A percentile compares a stretch with the other conserved stretches of the same genome.
phyloP scores from a whole-genome alignment of 1,140 invertebrate species.

The Batillaria attramentaria region DNA sequence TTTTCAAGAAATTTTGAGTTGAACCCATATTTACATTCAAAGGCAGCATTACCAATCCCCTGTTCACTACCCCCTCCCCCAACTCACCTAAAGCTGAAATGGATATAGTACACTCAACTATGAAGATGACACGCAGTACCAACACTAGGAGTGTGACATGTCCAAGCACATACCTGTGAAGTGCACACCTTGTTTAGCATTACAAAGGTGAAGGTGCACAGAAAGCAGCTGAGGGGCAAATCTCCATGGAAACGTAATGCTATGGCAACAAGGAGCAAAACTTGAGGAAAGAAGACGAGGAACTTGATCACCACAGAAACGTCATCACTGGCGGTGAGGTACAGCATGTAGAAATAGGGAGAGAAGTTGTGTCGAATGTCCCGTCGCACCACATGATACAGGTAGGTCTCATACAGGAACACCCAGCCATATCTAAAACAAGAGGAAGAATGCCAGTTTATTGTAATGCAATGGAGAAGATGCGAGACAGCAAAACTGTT shows the following conservation, averaged over 20 bases:
- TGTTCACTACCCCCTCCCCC: not conserved
- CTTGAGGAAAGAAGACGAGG: slow-evolving; percentile 77
- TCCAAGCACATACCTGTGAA: slow-evolving; percentile 64
- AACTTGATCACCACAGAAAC: slow-evolving; percentile 76
- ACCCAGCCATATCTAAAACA: slow-evolving; percentile 83
- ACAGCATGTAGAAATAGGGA: slow-evolving; percentile 94
- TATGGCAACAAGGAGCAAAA: slow-evolving; percentile 72
- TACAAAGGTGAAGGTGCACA: slow-evolving; percentile 90
- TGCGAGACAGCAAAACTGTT: too few relatives aligned
- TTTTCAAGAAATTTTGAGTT: too few relatives aligned
- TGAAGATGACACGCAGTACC: too few relatives aligned
- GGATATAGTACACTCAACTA: too few relatives aligned
- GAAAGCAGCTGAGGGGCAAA: slow-evolving; percentile 88
- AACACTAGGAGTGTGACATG: too few relatives aligned
- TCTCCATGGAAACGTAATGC: slow-evolving; percentile 73
- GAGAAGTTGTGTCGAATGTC: slow-evolving; percentile 99
- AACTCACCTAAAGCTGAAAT: not conserved
- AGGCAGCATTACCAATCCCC: slow-evolving; percentile 16
- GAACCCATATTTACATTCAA: too few relatives aligned
- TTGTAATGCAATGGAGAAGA: too few relatives aligned
- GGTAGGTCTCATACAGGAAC: slow-evolving; percentile 92
- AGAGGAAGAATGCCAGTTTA: too few relatives aligned
- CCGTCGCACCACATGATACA: slow-evolving; percentile 92
- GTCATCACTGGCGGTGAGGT: slow-evolving; percentile 78
- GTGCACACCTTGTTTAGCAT: slow-evolving; percentile 97